Evolutionary conservation across 2,113 vertebrate genomes (phyloP).

Genomic region (Motacilla alba): DNA sequence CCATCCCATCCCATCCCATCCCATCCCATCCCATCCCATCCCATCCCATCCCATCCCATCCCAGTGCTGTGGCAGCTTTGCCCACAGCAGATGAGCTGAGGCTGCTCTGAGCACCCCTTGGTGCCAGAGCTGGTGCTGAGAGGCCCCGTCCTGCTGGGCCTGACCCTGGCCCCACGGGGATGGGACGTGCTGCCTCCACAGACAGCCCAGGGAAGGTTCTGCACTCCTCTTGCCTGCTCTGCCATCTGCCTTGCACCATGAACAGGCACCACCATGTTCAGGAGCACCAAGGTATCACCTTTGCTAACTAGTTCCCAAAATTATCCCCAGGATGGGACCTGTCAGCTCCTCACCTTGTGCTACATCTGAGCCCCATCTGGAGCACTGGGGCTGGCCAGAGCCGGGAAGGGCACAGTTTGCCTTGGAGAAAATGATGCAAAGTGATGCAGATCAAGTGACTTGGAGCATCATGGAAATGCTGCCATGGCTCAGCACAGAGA

Average conservation of each 20-base stretch:
- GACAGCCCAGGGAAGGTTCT: not conserved
- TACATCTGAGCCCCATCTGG: not conserved
- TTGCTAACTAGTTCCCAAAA: not conserved
- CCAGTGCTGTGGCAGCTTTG: not conserved
- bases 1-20: no score
- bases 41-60: no score
- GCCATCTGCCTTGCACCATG: not conserved
- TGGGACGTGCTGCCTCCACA: not conserved
- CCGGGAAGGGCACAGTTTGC: rapidly evolving
- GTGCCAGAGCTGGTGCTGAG: not conserved
- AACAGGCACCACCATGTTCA: not conserved
- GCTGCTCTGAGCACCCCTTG: not conserved
- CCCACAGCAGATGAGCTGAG: not conserved
- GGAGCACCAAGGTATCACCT: not conserved
- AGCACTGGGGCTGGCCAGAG: not conserved
- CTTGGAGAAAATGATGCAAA: not conserved
- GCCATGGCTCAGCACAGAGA: not conserved
- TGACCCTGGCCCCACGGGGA: rapidly evolving
- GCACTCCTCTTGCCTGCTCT: not conserved
- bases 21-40: no score
- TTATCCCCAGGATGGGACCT: not conserved
- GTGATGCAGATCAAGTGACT: not conserved
- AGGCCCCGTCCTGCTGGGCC: not conserved
- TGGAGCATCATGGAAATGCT: not conserved
- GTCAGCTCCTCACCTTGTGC: not conserved